Conservation (phyloP, 2,797 vertebrate species). For the Champsocephalus gunnari region DNA sequence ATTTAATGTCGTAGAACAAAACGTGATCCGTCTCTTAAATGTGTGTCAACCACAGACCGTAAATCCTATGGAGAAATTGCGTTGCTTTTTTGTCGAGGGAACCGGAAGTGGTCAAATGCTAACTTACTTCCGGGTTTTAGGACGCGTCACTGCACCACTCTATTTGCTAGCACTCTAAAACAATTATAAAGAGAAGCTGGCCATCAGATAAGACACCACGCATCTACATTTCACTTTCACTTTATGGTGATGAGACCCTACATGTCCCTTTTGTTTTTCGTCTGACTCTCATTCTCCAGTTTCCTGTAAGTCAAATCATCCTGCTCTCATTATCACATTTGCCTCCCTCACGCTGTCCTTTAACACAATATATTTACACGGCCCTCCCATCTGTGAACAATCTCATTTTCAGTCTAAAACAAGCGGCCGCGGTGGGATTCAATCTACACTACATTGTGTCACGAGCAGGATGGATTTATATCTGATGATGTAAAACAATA, state of each 20-base stretch:
- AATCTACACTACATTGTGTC: constrained; percentile 51
- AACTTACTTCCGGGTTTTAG: no score
- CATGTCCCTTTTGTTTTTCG: not conserved
- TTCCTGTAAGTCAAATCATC: constrained; percentile 31
- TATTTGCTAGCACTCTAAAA: not conserved
- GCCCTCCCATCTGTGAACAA: constrained; percentile 59
- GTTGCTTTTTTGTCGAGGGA: no score
- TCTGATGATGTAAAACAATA: constrained; percentile 70
- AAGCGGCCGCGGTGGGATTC: constrained; percentile 42
- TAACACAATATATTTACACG: constrained; percentile 56
- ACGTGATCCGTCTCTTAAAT: no score
- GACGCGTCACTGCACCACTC: no score
- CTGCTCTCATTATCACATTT: constrained; percentile 68
- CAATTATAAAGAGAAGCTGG: not conserved
- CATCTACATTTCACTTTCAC: not conserved
- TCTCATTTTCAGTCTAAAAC: constrained; percentile 65
- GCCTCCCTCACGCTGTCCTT: constrained; percentile 34
- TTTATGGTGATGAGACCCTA: constrained; percentile 3
- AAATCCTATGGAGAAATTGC: no score
- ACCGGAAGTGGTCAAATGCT: no score
- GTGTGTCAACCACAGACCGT: no score
- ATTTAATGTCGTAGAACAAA: no score
- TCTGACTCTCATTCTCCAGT: constrained; percentile 6
- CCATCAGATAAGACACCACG: not conserved
- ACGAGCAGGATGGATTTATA: constrained; percentile 50